Percentiles rank a stretch among this genome's conserved stretches.
Conservation (phyloP, 2,113 vertebrate species). For the Corydoras sp. region DNA sequence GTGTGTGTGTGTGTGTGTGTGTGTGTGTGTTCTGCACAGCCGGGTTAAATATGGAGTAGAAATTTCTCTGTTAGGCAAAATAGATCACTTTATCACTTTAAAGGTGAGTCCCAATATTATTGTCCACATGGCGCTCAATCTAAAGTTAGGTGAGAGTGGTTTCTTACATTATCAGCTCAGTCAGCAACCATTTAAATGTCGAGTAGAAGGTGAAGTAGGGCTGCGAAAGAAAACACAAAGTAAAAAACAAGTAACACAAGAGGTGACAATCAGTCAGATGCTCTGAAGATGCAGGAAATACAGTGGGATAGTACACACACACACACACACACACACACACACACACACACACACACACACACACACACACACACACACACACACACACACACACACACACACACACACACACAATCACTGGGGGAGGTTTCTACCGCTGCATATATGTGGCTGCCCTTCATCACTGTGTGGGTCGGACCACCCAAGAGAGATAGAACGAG, state of each 20-base stretch:
- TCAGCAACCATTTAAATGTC: constrained; percentile 89
- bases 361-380: neutral
- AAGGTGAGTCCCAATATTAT: too few species aligned
- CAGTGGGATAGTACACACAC: neutral
- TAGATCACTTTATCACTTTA: too few species aligned
- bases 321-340: constrained; percentile 17
- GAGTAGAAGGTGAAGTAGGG: constrained; percentile 90
- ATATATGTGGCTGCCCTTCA: constrained; percentile 41
- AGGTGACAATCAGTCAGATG: neutral
- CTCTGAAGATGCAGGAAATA: constrained; percentile 19
- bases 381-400: constrained; percentile 8
- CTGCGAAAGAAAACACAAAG: constrained; percentile 53
- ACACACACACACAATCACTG: neutral
- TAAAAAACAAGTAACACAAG: neutral
- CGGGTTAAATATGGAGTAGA: too few species aligned
- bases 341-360: constrained; percentile 15
- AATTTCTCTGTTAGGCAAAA: too few species aligned
- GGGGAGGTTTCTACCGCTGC: neutral
- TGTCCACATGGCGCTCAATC: too few species aligned
- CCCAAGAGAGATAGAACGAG: constrained; percentile 23
- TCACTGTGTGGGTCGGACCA: constrained; percentile 44
- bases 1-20: too few species aligned
- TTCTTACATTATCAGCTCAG: constrained; percentile 94
- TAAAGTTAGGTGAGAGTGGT: neutral
- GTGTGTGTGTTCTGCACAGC: too few species aligned